These are phyloP conservation scores for Catocala sponsa DNA, from an alignment of 2,888 invertebrate genomes.

Conservation along the genomic window DNA sequence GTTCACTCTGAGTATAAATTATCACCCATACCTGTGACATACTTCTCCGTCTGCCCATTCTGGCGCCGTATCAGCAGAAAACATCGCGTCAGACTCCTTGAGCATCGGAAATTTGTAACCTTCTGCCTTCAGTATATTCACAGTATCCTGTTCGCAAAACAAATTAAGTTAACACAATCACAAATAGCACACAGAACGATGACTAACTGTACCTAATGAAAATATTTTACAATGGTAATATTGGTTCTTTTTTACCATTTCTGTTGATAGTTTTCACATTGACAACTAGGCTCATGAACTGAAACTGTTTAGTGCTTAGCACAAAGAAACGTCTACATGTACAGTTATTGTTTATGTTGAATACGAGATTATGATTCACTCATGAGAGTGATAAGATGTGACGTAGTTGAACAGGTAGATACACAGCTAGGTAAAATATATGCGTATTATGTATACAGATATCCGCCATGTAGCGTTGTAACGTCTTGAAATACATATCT, in stretches of 20 bases:
- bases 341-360: conserved; percentile 54
- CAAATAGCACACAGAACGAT: conserved; percentile 8
- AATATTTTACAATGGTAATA: conserved; percentile 18
- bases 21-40: conserved; percentile 90
- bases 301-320: conserved; percentile 23
- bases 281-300: conserved; percentile 2
- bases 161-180: conserved; percentile 7
- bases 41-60: conserved; percentile 99
- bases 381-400: conserved; percentile 60
- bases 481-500: not conserved
- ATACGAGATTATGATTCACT: conserved; percentile 58
- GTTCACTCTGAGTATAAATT: not conserved
- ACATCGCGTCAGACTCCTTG: conserved; percentile 99
- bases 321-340: conserved; percentile 42
- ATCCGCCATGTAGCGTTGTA: not conserved
- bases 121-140: conserved; percentile 97
- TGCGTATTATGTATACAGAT: not conserved
- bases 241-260: conserved; percentile 16
- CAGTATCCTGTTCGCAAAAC: conserved; percentile 92
- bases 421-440: not conserved
- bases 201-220: conserved; percentile 16
- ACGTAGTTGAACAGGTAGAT: conserved; percentile 45
- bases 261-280: not conserved
- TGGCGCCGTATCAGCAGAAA: conserved; percentile 98
- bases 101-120: conserved; percentile 96